phyloP scores from a whole-genome alignment of 2,888 invertebrate genomes.

The Zaprionus lineosus region DNA sequence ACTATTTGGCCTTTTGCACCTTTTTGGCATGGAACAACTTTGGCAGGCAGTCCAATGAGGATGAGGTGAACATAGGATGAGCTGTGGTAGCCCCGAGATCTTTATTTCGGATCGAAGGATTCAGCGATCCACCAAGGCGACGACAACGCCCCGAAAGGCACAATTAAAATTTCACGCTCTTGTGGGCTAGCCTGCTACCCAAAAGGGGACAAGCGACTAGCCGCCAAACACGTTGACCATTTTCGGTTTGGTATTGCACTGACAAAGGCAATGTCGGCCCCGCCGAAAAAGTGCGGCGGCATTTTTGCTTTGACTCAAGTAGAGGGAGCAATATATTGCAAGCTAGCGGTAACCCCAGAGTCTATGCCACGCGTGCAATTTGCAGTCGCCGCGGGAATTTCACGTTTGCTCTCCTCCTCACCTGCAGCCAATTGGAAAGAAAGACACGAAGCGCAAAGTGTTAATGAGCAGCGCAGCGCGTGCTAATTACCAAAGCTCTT shows the following conservation, averaged over 20 bases:
- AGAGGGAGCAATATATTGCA: slow-evolving; percentile 10
- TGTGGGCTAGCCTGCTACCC: slow-evolving; percentile 33
- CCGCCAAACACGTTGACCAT: slow-evolving; percentile 15
- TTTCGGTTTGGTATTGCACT: slow-evolving; percentile 22
- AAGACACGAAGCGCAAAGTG: slow-evolving; percentile 36
- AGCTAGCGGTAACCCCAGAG: slow-evolving; percentile 6
- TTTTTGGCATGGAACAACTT: slow-evolving; percentile 75
- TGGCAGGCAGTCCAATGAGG: slow-evolving; percentile 37
- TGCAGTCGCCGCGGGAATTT: slow-evolving; percentile 49
- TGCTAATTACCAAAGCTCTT: slow-evolving; percentile 64
- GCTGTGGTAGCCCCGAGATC: slow-evolving; percentile 66
- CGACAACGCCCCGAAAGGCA: slow-evolving; percentile 74
- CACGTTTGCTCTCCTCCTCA: slow-evolving; percentile 19
- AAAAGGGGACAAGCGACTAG: slow-evolving; percentile 52
- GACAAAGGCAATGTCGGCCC: slow-evolving; percentile 8
- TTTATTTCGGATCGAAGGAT: slow-evolving; percentile 69
- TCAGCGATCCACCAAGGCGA: slow-evolving; percentile 38
- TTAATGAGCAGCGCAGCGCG: slow-evolving; percentile 57
- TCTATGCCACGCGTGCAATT: slow-evolving; percentile 65
- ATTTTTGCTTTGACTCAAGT: slow-evolving; percentile 65
- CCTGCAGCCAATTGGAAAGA: slow-evolving; percentile 1
- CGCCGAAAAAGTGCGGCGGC: slow-evolving; percentile 55
- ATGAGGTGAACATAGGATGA: slow-evolving; percentile 38
- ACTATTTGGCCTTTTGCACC: slow-evolving; percentile 77
- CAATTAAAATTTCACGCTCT: slow-evolving; percentile 77